A percentile compares a stretch with the other conserved stretches of the same genome.
Conservation (phyloP, 2,113 vertebrate species). For the Phyllopteryx taeniolatus region DNA sequence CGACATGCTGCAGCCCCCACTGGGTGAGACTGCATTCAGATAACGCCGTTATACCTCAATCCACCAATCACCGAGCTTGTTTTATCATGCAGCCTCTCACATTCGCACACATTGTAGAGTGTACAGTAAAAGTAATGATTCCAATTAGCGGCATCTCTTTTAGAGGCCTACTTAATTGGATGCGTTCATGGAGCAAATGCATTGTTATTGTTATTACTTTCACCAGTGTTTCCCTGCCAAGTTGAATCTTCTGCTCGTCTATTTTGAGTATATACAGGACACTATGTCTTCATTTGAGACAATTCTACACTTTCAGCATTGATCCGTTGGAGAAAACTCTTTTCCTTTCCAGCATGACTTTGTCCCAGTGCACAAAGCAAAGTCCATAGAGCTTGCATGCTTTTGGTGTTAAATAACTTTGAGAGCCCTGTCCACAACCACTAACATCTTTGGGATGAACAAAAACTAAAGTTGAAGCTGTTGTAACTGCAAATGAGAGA, state of each 20-base stretch:
- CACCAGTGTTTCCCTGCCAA: constrained; percentile 1
- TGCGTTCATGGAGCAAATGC: constrained; percentile 1
- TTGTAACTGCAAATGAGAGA: not conserved
- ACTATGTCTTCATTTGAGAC: not conserved
- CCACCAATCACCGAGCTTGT: not conserved
- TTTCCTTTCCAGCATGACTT: not conserved
- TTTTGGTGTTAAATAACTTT: not conserved
- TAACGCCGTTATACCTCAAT: not conserved
- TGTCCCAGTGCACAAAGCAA: not conserved
- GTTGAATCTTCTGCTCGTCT: not conserved
- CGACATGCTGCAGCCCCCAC: constrained; percentile 93
- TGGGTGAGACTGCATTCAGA: constrained; percentile 74
- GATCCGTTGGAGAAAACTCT: not conserved
- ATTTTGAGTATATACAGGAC: not conserved
- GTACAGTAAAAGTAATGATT: constrained; percentile 4
- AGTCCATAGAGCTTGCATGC: not conserved
- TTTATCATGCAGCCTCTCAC: not conserved
- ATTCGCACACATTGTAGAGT: not conserved
- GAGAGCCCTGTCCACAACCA: not conserved
- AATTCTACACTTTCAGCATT: not conserved
- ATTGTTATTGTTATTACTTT: constrained; percentile 1
- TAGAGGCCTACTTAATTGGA: not conserved
- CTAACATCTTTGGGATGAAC: not conserved
- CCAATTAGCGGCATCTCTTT: not conserved
- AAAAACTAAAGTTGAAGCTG: not conserved